Evolutionary conservation across 2,797 vertebrate species (phyloP).

Genomic region (Champsocephalus esox): DNA sequence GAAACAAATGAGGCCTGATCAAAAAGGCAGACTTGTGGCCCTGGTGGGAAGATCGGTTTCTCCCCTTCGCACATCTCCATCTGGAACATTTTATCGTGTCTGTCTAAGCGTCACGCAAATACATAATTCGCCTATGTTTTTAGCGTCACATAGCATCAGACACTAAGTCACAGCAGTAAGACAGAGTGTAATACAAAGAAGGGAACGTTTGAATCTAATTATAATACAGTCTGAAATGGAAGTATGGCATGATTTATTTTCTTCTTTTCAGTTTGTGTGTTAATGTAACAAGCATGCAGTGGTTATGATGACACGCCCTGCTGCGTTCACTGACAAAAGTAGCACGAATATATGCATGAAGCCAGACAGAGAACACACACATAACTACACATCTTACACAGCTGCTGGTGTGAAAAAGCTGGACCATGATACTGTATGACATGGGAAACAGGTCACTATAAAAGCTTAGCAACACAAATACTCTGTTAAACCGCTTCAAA

Average conservation of each 20-base stretch:
- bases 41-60: conserved; percentile 48
- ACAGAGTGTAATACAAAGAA: conserved; percentile 8
- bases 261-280: conserved; percentile 33
- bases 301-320: conserved; percentile 57
- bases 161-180: background rate
- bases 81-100: conserved; percentile 61
- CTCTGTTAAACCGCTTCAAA: background rate
- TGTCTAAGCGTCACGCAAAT: conserved; percentile 44
- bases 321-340: conserved; percentile 25
- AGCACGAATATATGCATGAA: conserved; percentile 29
- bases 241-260: conserved; percentile 5
- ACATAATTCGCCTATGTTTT: conserved; percentile 25
- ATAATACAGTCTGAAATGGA: conserved; percentile 28
- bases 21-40: conserved; percentile 45
- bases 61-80: conserved; percentile 46
- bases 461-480: background rate
- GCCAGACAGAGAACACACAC: conserved; percentile 36
- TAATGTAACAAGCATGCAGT: conserved; percentile 60
- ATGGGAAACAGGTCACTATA: conserved; percentile 15
- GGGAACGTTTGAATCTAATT: conserved; percentile 32
- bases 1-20: conserved; percentile 56
- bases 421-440: conserved; percentile 18
- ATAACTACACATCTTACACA: conserved; percentile 34
- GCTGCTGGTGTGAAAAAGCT: conserved; percentile 19
- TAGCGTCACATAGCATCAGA: background rate